Base-by-base conservation (phyloP, 1,140 invertebrate species). In the Cephus cinctus region DNA sequence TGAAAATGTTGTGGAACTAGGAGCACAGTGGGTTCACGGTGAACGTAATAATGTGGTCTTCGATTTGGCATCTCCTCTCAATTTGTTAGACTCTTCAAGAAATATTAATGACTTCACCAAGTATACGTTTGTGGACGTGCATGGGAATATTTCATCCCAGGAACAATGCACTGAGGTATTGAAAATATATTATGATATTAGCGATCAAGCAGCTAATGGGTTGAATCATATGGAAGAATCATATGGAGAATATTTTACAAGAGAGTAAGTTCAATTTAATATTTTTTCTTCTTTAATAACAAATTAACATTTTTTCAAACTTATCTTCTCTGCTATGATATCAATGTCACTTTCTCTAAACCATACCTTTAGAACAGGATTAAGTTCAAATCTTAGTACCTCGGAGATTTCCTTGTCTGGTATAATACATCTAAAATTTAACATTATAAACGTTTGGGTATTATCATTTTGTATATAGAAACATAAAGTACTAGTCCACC, bases 11-110 rank as follows among this genome's bases (percentile, higher is more conserved):
- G 71, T 93, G 5, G 92, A 96, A 68, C 51, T 94, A 11, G 92
- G 92, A 4, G 91, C 88, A 15, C 87, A 93, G 59, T 91, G 87
- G 87, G 80, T 92, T 55, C 91, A 94, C 59, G 91, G 92, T 11
- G 82, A 92, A 65, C 73, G 83, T 49, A 79, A 75, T 14, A 90
- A 93, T 72, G 61, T 79, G 8, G 83, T 89, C 1, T 90, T 80
- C 62, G 69, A 86, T 42, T 57, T 85, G 23, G 84, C 83, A 0
- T 81, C 81, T 39, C 74, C 80, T 23, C 54, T 81, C 8, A 67
- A 79, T 56, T 53, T 86, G 2, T 55, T 86, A 5, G 74, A 61
- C 50, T 64, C 65, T 18, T 69, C 65, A 5, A 31, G 18, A 21
- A 40, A 52, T 36, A 40, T 69, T 11, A 31, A 57, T 11, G 31